Conservation (phyloP, 2,113 vertebrate genomes). For the Plecturocebus donacophilus region DNA sequence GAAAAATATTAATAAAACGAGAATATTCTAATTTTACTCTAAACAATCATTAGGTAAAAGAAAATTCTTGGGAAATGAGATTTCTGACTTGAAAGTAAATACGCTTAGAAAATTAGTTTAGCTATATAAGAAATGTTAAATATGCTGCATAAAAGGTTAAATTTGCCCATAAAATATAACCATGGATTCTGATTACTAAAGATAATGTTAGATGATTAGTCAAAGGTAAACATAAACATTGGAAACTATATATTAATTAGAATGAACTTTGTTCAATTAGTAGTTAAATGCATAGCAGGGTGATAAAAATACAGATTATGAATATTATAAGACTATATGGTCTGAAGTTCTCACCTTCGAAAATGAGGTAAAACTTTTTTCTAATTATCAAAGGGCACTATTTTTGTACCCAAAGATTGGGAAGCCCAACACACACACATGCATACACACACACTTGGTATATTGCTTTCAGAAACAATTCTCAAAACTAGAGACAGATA, state of each 20-base stretch:
- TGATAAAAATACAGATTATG: neutral
- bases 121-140: neutral
- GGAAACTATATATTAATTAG: neutral
- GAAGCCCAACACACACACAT: neutral
- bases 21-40: slow-evolving; percentile 26
- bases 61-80: neutral
- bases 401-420: neutral
- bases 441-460: neutral
- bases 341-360: neutral
- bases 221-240: neutral
- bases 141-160: neutral
- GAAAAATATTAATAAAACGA: slow-evolving; percentile 27
- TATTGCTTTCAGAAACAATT: slow-evolving; percentile 6
- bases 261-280: neutral
- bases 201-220: neutral
- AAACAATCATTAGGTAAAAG: neutral
- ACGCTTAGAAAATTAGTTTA: neutral
- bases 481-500: neutral
- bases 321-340: neutral
- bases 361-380: neutral
- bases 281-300: neutral
- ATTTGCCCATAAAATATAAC: slow-evolving; percentile 5
- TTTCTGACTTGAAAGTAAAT: slow-evolving; percentile 35
- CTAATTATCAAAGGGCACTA: neutral
- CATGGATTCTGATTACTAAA: neutral